Conservation (phyloP, 2,888 invertebrate genomes). For the Taenaris catops region DNA sequence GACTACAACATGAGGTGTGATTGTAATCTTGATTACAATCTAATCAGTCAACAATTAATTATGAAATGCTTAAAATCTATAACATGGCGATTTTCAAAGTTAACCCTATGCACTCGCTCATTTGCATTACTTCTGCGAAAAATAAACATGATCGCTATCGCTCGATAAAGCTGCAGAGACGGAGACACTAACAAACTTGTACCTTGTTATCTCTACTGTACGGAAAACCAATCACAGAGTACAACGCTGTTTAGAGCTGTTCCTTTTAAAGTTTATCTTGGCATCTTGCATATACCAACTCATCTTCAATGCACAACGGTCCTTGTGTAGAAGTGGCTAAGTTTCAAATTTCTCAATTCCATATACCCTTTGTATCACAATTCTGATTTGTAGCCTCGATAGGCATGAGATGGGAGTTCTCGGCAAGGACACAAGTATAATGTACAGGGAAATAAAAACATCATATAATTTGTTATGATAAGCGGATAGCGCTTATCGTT, state of each 20-base stretch:
- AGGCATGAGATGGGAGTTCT: conserved; percentile 62
- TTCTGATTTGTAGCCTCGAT: conserved; percentile 66
- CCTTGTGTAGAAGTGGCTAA: conserved; percentile 5
- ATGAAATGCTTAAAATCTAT: too few relatives aligned
- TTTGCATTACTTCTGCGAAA: conserved; percentile 71
- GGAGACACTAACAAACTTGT: conserved; percentile 38
- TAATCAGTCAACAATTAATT: too few relatives aligned
- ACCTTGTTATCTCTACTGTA: conserved; percentile 39
- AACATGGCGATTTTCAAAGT: too few relatives aligned
- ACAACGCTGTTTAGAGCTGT: too few relatives aligned
- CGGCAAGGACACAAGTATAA: conserved; percentile 61
- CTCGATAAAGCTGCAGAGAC: conserved; percentile 42
- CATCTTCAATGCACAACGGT: conserved; percentile 8
- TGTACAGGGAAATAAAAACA: conserved; percentile 39
- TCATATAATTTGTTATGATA: conserved; percentile 44
- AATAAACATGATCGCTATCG: conserved; percentile 63
- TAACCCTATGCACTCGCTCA: too few relatives aligned
- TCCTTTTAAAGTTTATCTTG: conserved; percentile 38
- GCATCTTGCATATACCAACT: conserved; percentile 26
- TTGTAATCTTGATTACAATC: too few relatives aligned
- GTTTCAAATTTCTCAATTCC: conserved; percentile 4
- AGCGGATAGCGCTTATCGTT: conserved; percentile 19
- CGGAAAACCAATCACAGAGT: too few relatives aligned
- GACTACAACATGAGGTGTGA: too few relatives aligned
- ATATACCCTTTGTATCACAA: conserved; percentile 35